Percentiles rank a stretch among this genome's conserved stretches.
These are phyloP conservation scores for Penaeus chinensis DNA, from an alignment of 1,140 invertebrate genomes.

Conservation along the genomic window DNA sequence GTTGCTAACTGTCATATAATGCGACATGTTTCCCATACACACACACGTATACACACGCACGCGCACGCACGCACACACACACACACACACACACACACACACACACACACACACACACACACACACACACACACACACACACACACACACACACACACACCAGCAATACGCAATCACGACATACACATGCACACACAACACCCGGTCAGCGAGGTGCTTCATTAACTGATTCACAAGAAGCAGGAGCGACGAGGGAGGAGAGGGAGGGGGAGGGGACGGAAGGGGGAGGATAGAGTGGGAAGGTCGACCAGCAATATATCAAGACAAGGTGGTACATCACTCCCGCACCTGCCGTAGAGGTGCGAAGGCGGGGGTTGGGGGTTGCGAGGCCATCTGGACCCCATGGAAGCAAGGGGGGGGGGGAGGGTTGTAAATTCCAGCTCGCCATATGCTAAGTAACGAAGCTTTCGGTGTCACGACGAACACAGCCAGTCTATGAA, in stretches of 20 bases:
- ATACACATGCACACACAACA: neutral
- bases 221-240: neutral
- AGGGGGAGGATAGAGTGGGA: no score
- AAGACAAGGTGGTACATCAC: neutral
- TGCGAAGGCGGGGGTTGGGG: neutral
- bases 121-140: slow-evolving; percentile 32
- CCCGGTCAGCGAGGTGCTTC: neutral
- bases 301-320: no score
- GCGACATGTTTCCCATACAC: no score
- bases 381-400: neutral
- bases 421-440: neutral
- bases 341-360: neutral
- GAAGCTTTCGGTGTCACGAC: no score
- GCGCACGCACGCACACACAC: neutral
- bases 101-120: neutral
- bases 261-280: no score
- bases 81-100: neutral
- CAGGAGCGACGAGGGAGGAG: no score
- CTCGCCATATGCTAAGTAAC: neutral
- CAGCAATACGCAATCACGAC: neutral
- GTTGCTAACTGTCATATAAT: no score
- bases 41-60: no score
- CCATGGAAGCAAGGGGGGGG: neutral
- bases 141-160: slow-evolving; percentile 1
- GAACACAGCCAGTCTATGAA: neutral